Evolutionary conservation across 2,113 vertebrate species (phyloP), one percentile per base, ranked within the genome.

Genomic region (Nothobranchius furzeri): DNA sequence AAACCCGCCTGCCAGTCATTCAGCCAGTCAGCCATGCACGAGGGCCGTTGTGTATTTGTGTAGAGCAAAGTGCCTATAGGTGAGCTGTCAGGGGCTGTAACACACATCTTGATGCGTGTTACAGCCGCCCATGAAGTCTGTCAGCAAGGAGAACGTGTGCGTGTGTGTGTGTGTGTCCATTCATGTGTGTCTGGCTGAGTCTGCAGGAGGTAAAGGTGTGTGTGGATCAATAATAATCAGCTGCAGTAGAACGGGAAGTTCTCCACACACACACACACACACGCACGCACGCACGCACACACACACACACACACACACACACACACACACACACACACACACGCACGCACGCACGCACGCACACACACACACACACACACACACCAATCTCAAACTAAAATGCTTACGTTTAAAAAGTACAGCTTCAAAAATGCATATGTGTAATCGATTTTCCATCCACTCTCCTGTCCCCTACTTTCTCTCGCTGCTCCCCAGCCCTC

Each of bases 181-280:
- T 37, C 17, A 24, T 64, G 64, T 75, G 71, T 1, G 9, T 73
- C 12, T 73, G 58, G 73, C 57, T 68, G 66, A 53, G 60, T 73
- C 68, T 81, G 84, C 78, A 80, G 78, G 87, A 78, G 83, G 70
- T 80, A 80, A 71, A 49, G 64, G 76, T 76, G 82, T 81, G 74
- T 67, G 68, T 60, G 63, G 88, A 91, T 92, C 89, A 85, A 92
- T 92, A 90, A 85, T 86, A 90, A 92, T 92, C 89, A 91, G 80
- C 78, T 77, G 72, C 72, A 63, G 64, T 40, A 82, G 76, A 78
- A 82, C 65, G 87, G 84, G 81, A 86, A 82, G 79, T 89, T 87
- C 83, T 90, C 70, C 66, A 70, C 25, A 68, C 51, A 70, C 75
- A 76, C 77, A 78, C 68, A 75, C 65, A 42, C 58, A 64, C 64